Conservation (phyloP, 2,113 vertebrate species). For the Chaetorhynchus papuensis region DNA sequence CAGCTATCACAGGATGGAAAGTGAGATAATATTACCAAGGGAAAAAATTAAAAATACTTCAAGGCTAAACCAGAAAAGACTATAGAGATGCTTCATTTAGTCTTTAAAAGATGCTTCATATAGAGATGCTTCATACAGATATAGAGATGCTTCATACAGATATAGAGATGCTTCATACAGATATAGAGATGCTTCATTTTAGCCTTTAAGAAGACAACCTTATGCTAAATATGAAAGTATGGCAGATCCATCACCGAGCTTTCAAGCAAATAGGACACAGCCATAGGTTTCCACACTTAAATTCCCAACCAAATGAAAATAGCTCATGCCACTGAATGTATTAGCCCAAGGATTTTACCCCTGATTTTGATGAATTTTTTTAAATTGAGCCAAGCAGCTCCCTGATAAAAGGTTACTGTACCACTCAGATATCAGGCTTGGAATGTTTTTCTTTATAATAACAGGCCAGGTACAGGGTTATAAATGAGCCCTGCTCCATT, state of each 20-base stretch:
- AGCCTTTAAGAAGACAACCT: background rate
- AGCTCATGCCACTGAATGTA: background rate
- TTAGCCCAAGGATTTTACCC: background rate
- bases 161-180: background rate
- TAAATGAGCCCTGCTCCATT: constrained; percentile 46
- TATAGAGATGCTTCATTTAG: background rate
- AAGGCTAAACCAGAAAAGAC: constrained; percentile 1
- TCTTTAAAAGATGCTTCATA: background rate
- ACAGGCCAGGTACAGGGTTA: background rate
- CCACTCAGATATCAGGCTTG: background rate
- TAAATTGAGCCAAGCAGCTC: background rate
- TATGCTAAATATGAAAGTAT: background rate
- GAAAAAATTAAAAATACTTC: background rate
- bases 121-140: background rate
- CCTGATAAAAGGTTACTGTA: background rate
- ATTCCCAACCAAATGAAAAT: background rate
- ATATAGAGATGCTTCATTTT: background rate
- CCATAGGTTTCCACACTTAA: background rate
- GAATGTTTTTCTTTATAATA: background rate
- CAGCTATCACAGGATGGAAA: background rate
- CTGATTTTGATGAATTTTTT: constrained; percentile 8
- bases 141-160: no score
- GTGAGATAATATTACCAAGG: background rate
- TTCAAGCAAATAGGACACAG: background rate
- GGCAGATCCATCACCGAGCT: background rate